Evolutionary conservation across 2,888 invertebrate species (phyloP).

Genomic region (Lithosia quadra): DNA sequence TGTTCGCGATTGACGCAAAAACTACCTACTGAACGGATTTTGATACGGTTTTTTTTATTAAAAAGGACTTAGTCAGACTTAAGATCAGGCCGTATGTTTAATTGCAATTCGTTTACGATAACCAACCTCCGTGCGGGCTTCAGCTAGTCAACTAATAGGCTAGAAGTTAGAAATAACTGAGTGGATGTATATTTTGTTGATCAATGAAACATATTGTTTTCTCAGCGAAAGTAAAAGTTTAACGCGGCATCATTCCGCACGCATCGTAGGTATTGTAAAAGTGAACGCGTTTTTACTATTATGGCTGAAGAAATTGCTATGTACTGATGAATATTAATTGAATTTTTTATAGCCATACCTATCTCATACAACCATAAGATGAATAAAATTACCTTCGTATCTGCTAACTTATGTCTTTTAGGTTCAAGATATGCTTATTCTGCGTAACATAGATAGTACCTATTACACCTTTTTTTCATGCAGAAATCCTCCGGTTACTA

Average conservation of each 20-base stretch:
- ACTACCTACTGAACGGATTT: too few relatives aligned
- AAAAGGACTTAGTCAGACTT: too few relatives aligned
- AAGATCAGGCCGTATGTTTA: too few relatives aligned
- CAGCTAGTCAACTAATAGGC: too few relatives aligned
- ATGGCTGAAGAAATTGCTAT: slow-evolving; percentile 6
- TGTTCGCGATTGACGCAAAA: too few relatives aligned
- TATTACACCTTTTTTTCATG: too few relatives aligned
- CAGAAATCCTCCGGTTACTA: too few relatives aligned
- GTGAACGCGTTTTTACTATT: slow-evolving; percentile 33
- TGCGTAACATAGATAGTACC: too few relatives aligned
- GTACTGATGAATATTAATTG: slow-evolving; percentile 2
- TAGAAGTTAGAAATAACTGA: too few relatives aligned
- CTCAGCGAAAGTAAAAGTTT: slow-evolving; percentile 54
- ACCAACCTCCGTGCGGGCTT: too few relatives aligned
- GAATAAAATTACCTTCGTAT: not conserved
- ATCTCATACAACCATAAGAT: not conserved
- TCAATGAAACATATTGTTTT: slow-evolving; percentile 43
- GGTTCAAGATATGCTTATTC: not conserved
- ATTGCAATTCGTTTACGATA: too few relatives aligned
- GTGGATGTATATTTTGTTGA: not conserved
- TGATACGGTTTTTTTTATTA: too few relatives aligned
- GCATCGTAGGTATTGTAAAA: slow-evolving; percentile 42
- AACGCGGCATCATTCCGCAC: slow-evolving; percentile 30
- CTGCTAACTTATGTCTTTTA: not conserved
- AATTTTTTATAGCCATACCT: not conserved